These are phyloP conservation scores for Pseudomyrmex sp. DNA, from an alignment of 1,140 invertebrate genomes.

Conservation along the genomic window DNA sequence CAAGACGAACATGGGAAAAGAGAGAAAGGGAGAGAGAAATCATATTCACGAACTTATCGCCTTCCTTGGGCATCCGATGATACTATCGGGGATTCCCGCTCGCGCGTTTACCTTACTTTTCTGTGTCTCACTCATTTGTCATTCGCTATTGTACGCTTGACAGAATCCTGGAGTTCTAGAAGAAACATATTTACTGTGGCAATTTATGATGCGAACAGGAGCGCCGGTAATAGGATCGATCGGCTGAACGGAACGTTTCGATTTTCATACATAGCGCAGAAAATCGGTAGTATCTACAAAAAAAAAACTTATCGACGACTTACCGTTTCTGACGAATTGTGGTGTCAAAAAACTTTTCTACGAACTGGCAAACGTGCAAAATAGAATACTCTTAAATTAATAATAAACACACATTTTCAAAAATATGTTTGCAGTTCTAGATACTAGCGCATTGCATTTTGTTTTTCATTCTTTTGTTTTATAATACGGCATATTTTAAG, in stretches of 20 bases:
- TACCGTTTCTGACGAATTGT: slow-evolving; percentile 1
- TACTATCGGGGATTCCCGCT: slow-evolving; percentile 52
- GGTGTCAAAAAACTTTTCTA: neutral
- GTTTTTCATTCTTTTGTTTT: no score
- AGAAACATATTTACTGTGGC: slow-evolving; percentile 55
- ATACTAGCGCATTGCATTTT: neutral
- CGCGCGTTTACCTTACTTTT: slow-evolving; percentile 12
- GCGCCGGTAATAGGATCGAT: slow-evolving; percentile 49
- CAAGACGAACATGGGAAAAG: neutral
- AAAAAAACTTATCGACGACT: neutral
- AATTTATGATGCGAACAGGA: slow-evolving; percentile 61
- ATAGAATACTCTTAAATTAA: neutral
- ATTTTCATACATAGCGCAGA: slow-evolving; percentile 38
- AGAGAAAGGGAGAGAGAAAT: slow-evolving; percentile 11
- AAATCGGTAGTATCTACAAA: slow-evolving; percentile 20
- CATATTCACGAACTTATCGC: neutral
- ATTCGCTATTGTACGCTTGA: slow-evolving; percentile 58
- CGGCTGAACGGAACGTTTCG: slow-evolving; percentile 40
- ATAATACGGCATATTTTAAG: neutral
- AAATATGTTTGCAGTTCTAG: neutral
- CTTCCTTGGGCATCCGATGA: slow-evolving; percentile 39
- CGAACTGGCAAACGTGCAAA: neutral
- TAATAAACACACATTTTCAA: no score
- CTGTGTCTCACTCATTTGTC: slow-evolving; percentile 57
- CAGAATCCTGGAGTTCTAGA: slow-evolving; percentile 44